Percentiles rank a stretch among this genome's conserved stretches.
Conservation (phyloP, 2,797 vertebrate species). For the Lindbergichthys nudifrons region DNA sequence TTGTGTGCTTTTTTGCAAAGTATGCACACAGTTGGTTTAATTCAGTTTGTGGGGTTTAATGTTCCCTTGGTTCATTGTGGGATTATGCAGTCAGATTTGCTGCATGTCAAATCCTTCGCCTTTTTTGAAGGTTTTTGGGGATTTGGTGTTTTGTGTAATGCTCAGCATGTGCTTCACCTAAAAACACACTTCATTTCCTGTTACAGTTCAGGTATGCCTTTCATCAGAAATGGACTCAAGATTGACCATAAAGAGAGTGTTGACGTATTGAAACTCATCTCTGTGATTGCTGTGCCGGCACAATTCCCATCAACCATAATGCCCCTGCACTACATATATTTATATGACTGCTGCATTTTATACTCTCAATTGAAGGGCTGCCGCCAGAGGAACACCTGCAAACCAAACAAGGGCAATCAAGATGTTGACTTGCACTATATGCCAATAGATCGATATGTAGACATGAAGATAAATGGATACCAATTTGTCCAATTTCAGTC, state of each 20-base stretch:
- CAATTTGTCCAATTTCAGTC: conserved; percentile 47
- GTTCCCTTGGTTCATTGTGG: conserved; percentile 48
- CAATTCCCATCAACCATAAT: conserved; percentile 31
- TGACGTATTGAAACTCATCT: conserved; percentile 31
- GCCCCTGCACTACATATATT: conserved; percentile 28
- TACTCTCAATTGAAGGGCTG: conserved; percentile 2
- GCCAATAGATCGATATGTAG: conserved; percentile 56
- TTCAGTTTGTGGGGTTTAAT: conserved; percentile 56
- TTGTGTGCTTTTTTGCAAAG: conserved; percentile 32
- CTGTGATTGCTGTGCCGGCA: conserved; percentile 11
- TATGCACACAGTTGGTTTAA: conserved; percentile 53
- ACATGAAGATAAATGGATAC: conserved; percentile 61
- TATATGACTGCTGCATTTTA: conserved; percentile 28
- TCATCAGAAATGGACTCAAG: conserved; percentile 38
- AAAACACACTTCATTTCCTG: conserved; percentile 27
- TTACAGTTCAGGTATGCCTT: conserved; percentile 21
- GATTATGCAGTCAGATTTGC: conserved; percentile 66
- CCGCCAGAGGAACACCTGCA: conserved; percentile 10
- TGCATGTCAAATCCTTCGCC: conserved; percentile 53
- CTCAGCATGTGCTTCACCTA: conserved; percentile 44
- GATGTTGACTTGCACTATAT: conserved; percentile 24
- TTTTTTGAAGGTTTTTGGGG: conserved; percentile 48
- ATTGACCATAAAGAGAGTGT: conserved; percentile 23
- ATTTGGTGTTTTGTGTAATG: conserved; percentile 43
- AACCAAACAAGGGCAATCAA: conserved; percentile 62